These are phyloP conservation scores for Macropodus opercularis DNA, from an alignment of 2,797 vertebrate species.

Conservation along the genomic window DNA sequence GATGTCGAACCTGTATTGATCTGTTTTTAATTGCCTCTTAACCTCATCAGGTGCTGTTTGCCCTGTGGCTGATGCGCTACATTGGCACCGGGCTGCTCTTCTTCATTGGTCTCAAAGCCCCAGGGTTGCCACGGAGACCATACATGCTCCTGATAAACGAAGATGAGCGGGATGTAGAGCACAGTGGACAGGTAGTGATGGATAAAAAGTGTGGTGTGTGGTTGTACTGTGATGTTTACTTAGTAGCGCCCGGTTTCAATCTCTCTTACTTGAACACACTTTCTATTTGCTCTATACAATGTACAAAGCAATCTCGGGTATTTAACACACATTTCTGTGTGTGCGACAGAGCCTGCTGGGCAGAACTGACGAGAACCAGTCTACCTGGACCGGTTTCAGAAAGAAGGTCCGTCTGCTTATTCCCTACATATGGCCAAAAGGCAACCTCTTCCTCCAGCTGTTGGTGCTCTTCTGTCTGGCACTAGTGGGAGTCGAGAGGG, in stretches of 20 bases:
- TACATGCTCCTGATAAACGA: constrained; percentile 91
- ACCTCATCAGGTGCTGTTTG: constrained; percentile 86
- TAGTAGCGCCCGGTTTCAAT: too few relatives aligned
- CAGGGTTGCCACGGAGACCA: constrained; percentile 87
- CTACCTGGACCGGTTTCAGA: constrained; percentile 89
- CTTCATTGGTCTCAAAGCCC: constrained; percentile 89
- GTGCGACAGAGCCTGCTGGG: constrained; percentile 80
- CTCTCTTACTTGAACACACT: neutral
- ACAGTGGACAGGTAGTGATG: constrained; percentile 66
- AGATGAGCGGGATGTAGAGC: constrained; percentile 90
- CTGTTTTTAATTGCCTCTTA: neutral
- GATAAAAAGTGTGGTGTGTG: too few relatives aligned
- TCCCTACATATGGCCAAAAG: constrained; percentile 92
- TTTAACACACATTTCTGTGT: neutral
- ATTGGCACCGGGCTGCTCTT: constrained; percentile 86
- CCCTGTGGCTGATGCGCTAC: constrained; percentile 91
- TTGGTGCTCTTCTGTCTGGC: constrained; percentile 90
- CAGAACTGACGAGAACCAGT: constrained; percentile 58
- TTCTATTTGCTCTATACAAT: neutral
- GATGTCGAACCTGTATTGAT: neutral
- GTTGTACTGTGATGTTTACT: too few relatives aligned
- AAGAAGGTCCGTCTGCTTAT: constrained; percentile 87
- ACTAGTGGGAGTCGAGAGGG: constrained; percentile 90
- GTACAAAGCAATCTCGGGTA: rapidly evolving
- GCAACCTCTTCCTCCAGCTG: constrained; percentile 85